Conservation (phyloP, 2,797 vertebrate genomes). For the Ctenosaura bakeri region DNA sequence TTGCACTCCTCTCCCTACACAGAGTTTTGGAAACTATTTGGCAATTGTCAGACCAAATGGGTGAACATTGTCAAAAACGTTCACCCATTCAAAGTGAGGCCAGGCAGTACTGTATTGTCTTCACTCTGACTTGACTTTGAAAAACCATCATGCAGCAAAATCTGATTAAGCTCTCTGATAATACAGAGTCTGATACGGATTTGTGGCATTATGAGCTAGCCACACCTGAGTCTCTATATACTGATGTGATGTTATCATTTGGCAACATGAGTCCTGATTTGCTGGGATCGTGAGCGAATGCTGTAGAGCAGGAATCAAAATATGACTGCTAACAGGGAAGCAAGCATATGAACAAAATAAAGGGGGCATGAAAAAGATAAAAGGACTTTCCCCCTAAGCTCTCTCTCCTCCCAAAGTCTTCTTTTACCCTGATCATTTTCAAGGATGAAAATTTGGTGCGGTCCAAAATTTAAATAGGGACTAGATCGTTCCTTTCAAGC, state of each 20-base stretch:
- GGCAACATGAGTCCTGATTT: not conserved
- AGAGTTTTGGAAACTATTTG: too few relatives aligned
- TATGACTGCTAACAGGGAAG: not conserved
- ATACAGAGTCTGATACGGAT: not conserved
- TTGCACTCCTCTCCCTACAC: too few relatives aligned
- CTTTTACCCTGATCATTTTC: slow-evolving; percentile 9
- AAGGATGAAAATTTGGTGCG: not conserved
- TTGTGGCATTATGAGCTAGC: not conserved
- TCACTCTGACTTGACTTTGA: not conserved
- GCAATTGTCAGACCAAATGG: too few relatives aligned
- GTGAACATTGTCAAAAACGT: too few relatives aligned
- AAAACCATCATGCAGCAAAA: not conserved
- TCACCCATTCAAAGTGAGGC: not conserved
- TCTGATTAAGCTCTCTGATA: not conserved
- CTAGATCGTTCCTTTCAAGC: not conserved
- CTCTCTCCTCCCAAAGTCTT: not conserved
- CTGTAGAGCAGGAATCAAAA: not conserved
- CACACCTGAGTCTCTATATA: not conserved
- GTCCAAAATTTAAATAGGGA: not conserved
- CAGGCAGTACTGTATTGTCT: too few relatives aligned
- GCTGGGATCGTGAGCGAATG: not conserved
- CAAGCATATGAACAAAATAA: not conserved
- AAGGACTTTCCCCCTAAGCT: not conserved
- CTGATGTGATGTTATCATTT: not conserved
- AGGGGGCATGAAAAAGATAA: not conserved